Evolutionary conservation across 2,888 invertebrate species (phyloP).

Genomic region (Polymixis flavicincta): DNA sequence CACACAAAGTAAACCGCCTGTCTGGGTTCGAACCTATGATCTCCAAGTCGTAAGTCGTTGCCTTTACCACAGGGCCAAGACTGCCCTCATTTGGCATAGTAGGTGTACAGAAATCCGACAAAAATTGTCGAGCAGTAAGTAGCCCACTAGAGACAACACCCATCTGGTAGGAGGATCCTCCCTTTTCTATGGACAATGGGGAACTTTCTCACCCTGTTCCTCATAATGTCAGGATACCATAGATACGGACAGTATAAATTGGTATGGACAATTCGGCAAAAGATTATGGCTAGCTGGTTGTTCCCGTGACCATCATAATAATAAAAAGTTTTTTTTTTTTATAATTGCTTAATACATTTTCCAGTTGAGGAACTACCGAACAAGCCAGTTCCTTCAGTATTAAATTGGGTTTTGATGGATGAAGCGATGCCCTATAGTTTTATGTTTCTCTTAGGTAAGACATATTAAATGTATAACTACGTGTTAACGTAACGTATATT

Average conservation of each 20-base stretch:
- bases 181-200: not conserved
- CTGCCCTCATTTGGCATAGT: too few relatives aligned
- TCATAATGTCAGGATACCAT: not conserved
- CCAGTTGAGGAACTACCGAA: constrained; percentile 73
- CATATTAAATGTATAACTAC: not conserved
- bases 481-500: not conserved
- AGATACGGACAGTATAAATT: not conserved
- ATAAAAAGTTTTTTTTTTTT: too few relatives aligned
- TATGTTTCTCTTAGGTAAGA: constrained; percentile 80
- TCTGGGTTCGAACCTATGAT: too few relatives aligned
- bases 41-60: too few relatives aligned
- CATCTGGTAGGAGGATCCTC: not conserved
- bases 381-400: constrained; percentile 69
- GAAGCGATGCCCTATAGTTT: constrained; percentile 78
- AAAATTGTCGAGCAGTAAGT: not conserved
- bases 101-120: too few relatives aligned
- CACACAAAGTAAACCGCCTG: too few relatives aligned
- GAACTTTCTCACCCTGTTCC: not conserved
- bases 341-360: constrained; percentile 43
- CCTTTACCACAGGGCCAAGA: too few relatives aligned
- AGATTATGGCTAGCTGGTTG: too few relatives aligned
- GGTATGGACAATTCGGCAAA: not conserved
- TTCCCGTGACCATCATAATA: not conserved
- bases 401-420: constrained; percentile 76
- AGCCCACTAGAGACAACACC: not conserved